These are phyloP conservation scores for Pipa parva DNA, from an alignment of 2,113 vertebrate species.

Conservation along the genomic window DNA sequence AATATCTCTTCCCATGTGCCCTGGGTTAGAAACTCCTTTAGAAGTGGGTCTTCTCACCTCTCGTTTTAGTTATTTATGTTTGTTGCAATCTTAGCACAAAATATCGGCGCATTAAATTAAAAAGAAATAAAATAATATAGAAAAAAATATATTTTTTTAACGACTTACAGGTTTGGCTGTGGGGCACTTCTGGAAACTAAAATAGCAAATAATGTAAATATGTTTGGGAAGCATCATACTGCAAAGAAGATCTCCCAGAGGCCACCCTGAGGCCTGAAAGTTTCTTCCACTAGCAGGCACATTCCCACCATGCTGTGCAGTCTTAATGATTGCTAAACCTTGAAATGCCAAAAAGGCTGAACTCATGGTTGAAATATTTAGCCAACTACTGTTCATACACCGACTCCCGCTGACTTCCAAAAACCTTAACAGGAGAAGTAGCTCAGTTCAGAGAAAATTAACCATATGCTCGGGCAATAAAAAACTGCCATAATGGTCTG, in stretches of 20 bases:
- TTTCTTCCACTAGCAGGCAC: background rate
- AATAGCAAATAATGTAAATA: slow-evolving; percentile 20
- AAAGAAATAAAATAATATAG: no score
- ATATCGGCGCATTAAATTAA: no score
- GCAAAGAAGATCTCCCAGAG: slow-evolving; percentile 20
- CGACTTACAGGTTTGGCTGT: no score
- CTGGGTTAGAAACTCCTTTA: no score
- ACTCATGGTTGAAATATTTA: slow-evolving; percentile 29
- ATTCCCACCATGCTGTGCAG: slow-evolving; percentile 8
- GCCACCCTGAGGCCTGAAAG: slow-evolving; percentile 25
- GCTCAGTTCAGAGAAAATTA: slow-evolving; percentile 9
- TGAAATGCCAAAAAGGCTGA: slow-evolving; percentile 26
- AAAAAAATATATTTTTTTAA: no score
- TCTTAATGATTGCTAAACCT: slow-evolving; percentile 25
- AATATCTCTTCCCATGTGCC: no score
- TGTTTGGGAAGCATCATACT: slow-evolving; percentile 9
- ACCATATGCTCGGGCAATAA: slow-evolving; percentile 12
- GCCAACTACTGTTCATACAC: slow-evolving; percentile 31
- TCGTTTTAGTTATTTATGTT: no score
- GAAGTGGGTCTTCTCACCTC: no score
- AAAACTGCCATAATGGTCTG: background rate
- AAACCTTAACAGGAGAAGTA: slow-evolving; percentile 24
- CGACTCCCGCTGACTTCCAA: slow-evolving; percentile 32
- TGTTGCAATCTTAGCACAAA: no score
- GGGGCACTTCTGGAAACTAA: background rate